Conservation (phyloP, 2,113 vertebrate genomes). For the Cromileptes altivelis region DNA sequence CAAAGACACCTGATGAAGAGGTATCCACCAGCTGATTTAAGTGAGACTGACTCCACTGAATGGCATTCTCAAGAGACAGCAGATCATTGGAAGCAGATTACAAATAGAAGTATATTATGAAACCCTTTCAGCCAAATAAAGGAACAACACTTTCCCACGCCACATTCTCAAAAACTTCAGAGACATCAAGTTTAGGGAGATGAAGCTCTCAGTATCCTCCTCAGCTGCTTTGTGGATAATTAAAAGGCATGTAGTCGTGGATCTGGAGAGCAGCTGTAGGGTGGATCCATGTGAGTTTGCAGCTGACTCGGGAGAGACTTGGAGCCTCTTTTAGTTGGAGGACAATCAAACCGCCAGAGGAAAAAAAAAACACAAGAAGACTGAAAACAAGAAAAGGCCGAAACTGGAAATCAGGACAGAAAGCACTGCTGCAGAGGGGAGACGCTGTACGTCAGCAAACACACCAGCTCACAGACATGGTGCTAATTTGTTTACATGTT, state of each 20-base stretch:
- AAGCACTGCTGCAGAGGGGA: not conserved
- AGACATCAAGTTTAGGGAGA: slow-evolving; percentile 19
- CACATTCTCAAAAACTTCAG: slow-evolving; percentile 19
- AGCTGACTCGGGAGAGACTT: slow-evolving; percentile 46
- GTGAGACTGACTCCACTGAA: not conserved
- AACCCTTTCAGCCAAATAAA: slow-evolving; percentile 9
- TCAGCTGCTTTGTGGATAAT: slow-evolving; percentile 72
- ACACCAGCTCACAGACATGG: not conserved
- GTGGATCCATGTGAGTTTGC: slow-evolving; percentile 55
- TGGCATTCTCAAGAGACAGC: not conserved
- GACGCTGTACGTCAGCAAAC: not conserved
- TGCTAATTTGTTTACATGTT: not conserved
- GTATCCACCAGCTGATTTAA: not conserved
- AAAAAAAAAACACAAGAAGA: slow-evolving; percentile 23
- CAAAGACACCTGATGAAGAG: slow-evolving; percentile 19
- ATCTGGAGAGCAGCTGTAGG: slow-evolving; percentile 75
- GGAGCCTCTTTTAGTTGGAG: slow-evolving; percentile 26
- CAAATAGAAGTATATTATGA: not conserved
- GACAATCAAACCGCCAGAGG: slow-evolving; percentile 32
- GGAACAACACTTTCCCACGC: slow-evolving; percentile 56
- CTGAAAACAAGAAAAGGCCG: not conserved
- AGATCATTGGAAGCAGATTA: not conserved
- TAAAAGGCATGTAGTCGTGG: slow-evolving; percentile 58
- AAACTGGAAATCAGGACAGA: not conserved
- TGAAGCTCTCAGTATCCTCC: slow-evolving; percentile 23